These are phyloP conservation scores for Rhopalosiphum maidis DNA, from an alignment of 1,140 invertebrate genomes.

Conservation along the genomic window DNA sequence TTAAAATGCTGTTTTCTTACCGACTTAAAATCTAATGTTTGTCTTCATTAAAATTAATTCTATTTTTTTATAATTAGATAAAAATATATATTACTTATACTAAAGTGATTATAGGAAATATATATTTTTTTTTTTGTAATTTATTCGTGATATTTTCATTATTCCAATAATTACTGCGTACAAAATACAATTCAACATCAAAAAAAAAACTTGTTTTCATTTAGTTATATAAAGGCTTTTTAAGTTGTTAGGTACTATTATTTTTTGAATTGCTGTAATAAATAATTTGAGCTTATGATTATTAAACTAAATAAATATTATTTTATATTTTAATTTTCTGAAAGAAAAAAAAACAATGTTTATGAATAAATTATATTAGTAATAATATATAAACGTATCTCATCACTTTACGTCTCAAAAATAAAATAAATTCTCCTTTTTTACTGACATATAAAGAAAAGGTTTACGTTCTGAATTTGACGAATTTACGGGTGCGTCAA, in stretches of 20 bases:
- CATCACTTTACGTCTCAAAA: neutral
- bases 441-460: neutral
- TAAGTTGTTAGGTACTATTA: neutral
- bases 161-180: neutral
- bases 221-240: neutral
- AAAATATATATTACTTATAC: neutral
- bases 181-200: neutral
- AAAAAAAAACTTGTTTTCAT: neutral
- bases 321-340: neutral
- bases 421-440: neutral
- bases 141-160: slow-evolving; percentile 32
- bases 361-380: neutral
- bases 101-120: neutral
- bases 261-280: neutral
- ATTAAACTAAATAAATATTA: neutral
- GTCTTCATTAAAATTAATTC: slow-evolving; percentile 49
- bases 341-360: neutral
- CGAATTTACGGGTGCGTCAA: slow-evolving; percentile 21
- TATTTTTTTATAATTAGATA: slow-evolving; percentile 31
- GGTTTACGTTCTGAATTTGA: slow-evolving; percentile 38
- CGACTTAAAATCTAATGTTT: slow-evolving; percentile 17
- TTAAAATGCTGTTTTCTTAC: slow-evolving; percentile 47
- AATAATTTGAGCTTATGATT: neutral
- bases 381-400: neutral
- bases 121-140: neutral